Conservation (phyloP, 1,140 invertebrate species). For the Geopemphigus sp. region DNA sequence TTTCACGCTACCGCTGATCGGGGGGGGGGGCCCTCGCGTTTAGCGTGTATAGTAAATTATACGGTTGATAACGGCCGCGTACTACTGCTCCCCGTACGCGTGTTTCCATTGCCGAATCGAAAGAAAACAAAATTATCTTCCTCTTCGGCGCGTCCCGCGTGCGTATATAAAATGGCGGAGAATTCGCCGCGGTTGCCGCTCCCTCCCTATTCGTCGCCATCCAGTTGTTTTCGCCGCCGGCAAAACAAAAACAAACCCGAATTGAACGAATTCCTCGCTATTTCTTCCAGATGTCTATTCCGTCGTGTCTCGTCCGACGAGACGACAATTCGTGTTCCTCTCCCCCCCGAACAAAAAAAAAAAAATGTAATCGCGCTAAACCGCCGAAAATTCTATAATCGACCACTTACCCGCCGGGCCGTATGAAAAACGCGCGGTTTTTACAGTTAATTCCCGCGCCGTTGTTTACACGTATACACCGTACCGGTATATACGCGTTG, state of each 20-base stretch:
- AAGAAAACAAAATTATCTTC: slow-evolving; percentile 35
- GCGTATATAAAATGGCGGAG: background rate
- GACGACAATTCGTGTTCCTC: background rate
- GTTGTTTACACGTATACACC: background rate
- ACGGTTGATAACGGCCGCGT: slow-evolving; percentile 7
- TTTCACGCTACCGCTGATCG: background rate
- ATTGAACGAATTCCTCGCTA: background rate
- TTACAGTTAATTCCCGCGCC: background rate
- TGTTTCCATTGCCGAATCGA: slow-evolving; percentile 30
- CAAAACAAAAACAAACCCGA: background rate
- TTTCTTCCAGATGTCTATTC: background rate
- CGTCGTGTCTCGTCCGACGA: background rate
- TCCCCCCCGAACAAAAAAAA: background rate
- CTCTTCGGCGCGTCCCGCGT: too few relatives aligned
- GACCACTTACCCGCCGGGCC: background rate
- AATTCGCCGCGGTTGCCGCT: background rate
- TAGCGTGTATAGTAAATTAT: slow-evolving; percentile 23
- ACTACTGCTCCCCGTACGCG: background rate
- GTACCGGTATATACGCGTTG: background rate
- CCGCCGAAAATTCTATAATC: background rate
- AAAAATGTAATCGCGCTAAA: background rate
- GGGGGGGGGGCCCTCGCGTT: background rate
- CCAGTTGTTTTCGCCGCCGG: background rate
- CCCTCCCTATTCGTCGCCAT: background rate
- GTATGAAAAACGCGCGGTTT: background rate